Base-by-base conservation (phyloP, 2,797 vertebrate species). In the Bovichtus diacanthus region DNA sequence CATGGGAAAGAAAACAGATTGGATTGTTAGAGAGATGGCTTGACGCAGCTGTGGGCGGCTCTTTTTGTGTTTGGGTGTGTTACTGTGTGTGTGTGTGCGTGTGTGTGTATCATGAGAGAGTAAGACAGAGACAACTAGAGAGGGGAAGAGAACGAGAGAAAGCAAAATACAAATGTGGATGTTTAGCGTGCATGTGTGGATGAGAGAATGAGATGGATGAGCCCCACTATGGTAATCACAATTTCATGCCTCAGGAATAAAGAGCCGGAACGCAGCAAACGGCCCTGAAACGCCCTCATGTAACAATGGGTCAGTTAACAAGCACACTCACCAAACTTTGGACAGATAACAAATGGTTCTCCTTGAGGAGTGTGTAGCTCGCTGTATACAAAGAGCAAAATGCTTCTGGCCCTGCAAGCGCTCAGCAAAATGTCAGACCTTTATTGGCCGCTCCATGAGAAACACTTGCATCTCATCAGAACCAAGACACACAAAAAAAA, bases 1-100 rank as follows among this genome's bases (percentile, higher is more conserved):
- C 92, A 94, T 95, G 94, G 93, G 94, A 95, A 94, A 93, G 91
- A 93, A 93, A 94, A 93, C 92, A 95, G 92, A 94, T 93, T 94
- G 93, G 92, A 94, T 93, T 94, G 93, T 94, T 90, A 84, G 88
- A 91, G 87, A 90, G 90, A 93, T 89, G 90, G 91, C 90, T 93
- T 93, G 91, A 92, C 83, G 73, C 92, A 93, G 93, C 94, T 93
- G 94, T 93, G 91, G 92, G 94, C 91, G 92, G 91, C 89, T 92
- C 88, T 90, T 88, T 90, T 85, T 89, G 76, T 90, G 72, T 87
- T 84, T 76, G 83, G 80, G 85, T 86, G 85, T 84, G 79, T 87
- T 84, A 49, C 60, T 61, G 29, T 63, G 29, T 49, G 19, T 81
- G 25, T 62, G 59, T 51, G 39, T 51, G 58, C 60, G 59, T 49